These are phyloP conservation scores for Pristionchus pacificus DNA, from an alignment of 1,140 invertebrate genomes.

Conservation along the genomic window DNA sequence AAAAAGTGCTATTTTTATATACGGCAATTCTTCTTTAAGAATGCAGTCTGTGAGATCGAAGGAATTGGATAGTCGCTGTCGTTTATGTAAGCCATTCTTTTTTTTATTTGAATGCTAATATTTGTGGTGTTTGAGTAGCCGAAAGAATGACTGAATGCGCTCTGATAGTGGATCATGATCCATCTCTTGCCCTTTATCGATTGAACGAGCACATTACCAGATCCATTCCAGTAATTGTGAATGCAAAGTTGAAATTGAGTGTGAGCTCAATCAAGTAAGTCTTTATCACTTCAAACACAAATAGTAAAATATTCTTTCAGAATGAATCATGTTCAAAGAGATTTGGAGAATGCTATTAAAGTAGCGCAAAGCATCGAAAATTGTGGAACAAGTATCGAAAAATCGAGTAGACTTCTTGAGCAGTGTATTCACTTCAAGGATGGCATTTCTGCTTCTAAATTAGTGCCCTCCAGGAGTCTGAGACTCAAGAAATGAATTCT, in stretches of 20 bases:
- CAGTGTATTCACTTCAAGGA: background rate
- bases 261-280: too few species aligned
- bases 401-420: background rate
- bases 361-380: background rate
- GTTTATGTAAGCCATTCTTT: slow-evolving; percentile 22
- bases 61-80: slow-evolving; percentile 34
- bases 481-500: too few species aligned
- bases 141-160: slow-evolving; percentile 61
- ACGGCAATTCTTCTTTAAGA: too few species aligned
- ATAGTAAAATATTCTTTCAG: background rate
- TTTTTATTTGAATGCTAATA: background rate
- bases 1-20: too few species aligned
- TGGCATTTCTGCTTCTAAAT: too few species aligned
- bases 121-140: slow-evolving; percentile 50
- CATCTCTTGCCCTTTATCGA: slow-evolving; percentile 61
- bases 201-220: slow-evolving; percentile 48
- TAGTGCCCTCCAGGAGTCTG: too few species aligned
- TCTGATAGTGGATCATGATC: slow-evolving; percentile 61
- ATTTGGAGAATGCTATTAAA: background rate
- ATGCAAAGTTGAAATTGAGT: background rate
- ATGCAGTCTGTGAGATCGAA: slow-evolving; percentile 11
- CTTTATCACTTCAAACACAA: too few species aligned
- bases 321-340: background rate
- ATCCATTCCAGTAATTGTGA: background rate
- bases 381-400: background rate